A percentile compares a stretch with the other conserved stretches of the same genome.
Conservation (phyloP, 2,113 vertebrate species). For the Carassius carassius region DNA sequence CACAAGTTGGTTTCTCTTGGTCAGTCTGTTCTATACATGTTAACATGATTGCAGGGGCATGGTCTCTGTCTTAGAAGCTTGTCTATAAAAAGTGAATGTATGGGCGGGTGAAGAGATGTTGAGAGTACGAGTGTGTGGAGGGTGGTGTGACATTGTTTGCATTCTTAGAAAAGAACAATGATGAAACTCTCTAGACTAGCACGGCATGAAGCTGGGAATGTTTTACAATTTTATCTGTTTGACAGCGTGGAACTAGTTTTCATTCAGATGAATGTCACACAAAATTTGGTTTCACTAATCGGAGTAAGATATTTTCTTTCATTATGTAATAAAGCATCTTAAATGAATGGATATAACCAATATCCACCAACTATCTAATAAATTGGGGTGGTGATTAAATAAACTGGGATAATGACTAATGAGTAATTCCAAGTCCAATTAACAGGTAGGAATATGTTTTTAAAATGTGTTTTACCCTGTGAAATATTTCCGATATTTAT, state of each 20-base stretch:
- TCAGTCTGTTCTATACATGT: neutral
- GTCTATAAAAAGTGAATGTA: neutral
- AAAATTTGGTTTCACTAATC: constrained; percentile 11
- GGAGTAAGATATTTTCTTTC: neutral
- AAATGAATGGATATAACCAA: neutral
- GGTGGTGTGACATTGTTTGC: neutral
- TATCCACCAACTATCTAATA: neutral
- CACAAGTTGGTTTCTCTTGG: neutral
- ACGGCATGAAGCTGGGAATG: neutral
- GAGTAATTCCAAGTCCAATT: neutral
- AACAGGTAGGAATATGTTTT: neutral
- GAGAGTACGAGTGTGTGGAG: neutral
- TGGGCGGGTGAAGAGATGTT: neutral
- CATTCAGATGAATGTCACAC: neutral
- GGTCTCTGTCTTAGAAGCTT: neutral
- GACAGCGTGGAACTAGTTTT: neutral
- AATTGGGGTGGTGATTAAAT: neutral
- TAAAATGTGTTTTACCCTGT: neutral
- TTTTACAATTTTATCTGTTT: neutral
- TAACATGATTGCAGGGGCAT: neutral
- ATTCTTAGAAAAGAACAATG: neutral
- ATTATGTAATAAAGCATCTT: neutral
- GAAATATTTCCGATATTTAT: neutral
- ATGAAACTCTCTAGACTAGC: neutral
- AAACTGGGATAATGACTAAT: neutral